phyloP scores from a whole-genome alignment of 2,113 vertebrate species.

The Mugil cephalus region DNA sequence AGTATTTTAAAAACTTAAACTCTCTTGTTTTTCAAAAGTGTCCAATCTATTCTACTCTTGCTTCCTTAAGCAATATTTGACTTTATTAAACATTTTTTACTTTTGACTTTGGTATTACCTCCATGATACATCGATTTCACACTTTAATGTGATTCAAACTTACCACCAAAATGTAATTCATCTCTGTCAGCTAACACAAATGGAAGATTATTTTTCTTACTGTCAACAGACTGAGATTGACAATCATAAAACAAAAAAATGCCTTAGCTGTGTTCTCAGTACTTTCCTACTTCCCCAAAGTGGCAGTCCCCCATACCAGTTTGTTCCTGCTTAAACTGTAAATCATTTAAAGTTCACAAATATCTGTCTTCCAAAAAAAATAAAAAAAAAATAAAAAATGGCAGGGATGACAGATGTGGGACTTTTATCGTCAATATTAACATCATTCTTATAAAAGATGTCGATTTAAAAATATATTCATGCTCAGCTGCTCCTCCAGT shows the following conservation, averaged over 20 bases:
- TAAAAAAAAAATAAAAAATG: too few relatives aligned
- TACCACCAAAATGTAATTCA: too few relatives aligned
- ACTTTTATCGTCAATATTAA: too few relatives aligned
- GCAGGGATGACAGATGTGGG: too few relatives aligned
- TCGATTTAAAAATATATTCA: too few relatives aligned
- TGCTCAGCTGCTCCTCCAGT: background rate
- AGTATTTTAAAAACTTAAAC: slow-evolving; percentile 17
- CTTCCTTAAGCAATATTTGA: background rate
- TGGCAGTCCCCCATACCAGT: background rate
- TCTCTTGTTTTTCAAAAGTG: too few relatives aligned
- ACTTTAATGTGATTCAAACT: too few relatives aligned
- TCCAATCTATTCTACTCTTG: background rate
- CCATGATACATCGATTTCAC: too few relatives aligned
- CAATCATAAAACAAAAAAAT: background rate
- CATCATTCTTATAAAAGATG: too few relatives aligned
- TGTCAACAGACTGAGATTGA: background rate
- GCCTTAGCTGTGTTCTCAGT: background rate
- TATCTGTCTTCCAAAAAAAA: background rate
- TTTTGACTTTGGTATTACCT: too few relatives aligned
- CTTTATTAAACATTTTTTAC: slow-evolving; percentile 10
- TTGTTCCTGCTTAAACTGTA: background rate
- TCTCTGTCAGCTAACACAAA: too few relatives aligned
- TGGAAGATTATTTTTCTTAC: background rate
- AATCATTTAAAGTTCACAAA: background rate
- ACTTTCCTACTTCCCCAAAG: background rate